Conservation (phyloP, 2,113 vertebrate genomes). For the Actenoides hombroni region DNA sequence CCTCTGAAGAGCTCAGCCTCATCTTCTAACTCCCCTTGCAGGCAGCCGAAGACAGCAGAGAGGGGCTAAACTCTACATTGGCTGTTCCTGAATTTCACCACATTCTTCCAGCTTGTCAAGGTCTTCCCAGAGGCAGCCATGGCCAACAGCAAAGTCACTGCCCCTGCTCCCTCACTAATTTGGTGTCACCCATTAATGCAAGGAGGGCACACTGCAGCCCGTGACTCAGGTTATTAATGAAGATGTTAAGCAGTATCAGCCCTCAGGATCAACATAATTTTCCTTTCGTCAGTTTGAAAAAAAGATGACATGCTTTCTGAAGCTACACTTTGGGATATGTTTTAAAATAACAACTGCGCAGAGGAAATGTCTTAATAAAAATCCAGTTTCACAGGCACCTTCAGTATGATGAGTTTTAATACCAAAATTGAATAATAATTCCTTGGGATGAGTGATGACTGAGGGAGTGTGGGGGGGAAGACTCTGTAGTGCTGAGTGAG, state of each 20-base stretch:
- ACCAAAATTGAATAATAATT: slow-evolving; percentile 24
- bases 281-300: slow-evolving; percentile 38
- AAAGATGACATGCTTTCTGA: slow-evolving; percentile 42
- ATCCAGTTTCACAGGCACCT: slow-evolving; percentile 32
- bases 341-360: slow-evolving; percentile 55
- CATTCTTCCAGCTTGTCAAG: neutral
- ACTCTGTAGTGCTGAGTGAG: neutral
- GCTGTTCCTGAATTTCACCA: neutral
- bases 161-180: neutral
- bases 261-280: slow-evolving; percentile 61
- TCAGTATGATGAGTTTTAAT: slow-evolving; percentile 26
- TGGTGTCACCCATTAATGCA: neutral
- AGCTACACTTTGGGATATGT: slow-evolving; percentile 47
- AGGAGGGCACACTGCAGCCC: neutral
- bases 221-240: slow-evolving; percentile 53
- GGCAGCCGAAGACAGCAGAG: neutral
- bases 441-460: neutral
- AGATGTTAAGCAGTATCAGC: slow-evolving; percentile 45
- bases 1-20: neutral
- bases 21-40: neutral
- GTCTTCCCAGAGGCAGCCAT: neutral
- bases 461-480: neutral
- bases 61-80: neutral
- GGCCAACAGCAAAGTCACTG: neutral
- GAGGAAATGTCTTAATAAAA: slow-evolving; percentile 36